Evolutionary conservation across 2,888 invertebrate species (phyloP), one percentile per base, ranked within the genome.

Genomic region (Aphidoletes aphidimyza): DNA sequence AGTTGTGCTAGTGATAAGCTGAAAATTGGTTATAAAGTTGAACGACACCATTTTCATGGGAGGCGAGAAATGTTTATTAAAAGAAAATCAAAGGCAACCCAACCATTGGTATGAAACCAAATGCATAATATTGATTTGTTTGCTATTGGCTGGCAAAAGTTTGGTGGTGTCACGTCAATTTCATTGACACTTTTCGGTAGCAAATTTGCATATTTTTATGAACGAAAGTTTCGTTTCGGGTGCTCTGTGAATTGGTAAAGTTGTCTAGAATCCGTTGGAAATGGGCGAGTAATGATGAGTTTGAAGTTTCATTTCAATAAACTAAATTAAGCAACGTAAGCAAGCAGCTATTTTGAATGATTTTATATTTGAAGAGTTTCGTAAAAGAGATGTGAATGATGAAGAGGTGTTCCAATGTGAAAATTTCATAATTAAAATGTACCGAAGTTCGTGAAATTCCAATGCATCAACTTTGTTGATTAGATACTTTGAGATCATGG

Each of bases 41-140:
- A 54, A 54, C 54, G 54, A 54, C 54, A 54, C 3, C n/a, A 26
- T 54, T 54, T 54, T 26, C 2, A 22, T 22, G n/a, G n/a, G n/a
- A n/a, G n/a, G n/a, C 6, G 22, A 8, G 22, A 54, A 22, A 54
- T 54, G 22, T 54, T 54, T 54, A 22, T 26, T 19, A 26, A 54
- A 54, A 54, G 22, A 8, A 26, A 54, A 54, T 54, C 54, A 54
- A 54, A 54, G 5, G 22, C 26, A 26, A 2, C 11, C 22, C n/a
- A n/a, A n/a, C n/a, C n/a, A n/a, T n/a, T n/a, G n/a, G n/a, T n/a
- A n/a, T n/a, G n/a, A n/a, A n/a, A n/a, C n/a, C n/a, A n/a, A n/a
- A n/a, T n/a, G n/a, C n/a, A n/a, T n/a, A n/a, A 22, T 54, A 54
- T 54, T 54, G 54, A 54, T 54, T 54, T 54, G 54, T 54, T 54